Percentiles rank a stretch among this genome's conserved stretches.
These are phyloP conservation scores for Troglohyphantes excavatus DNA, from an alignment of 2,888 invertebrate species.

Conservation along the genomic window DNA sequence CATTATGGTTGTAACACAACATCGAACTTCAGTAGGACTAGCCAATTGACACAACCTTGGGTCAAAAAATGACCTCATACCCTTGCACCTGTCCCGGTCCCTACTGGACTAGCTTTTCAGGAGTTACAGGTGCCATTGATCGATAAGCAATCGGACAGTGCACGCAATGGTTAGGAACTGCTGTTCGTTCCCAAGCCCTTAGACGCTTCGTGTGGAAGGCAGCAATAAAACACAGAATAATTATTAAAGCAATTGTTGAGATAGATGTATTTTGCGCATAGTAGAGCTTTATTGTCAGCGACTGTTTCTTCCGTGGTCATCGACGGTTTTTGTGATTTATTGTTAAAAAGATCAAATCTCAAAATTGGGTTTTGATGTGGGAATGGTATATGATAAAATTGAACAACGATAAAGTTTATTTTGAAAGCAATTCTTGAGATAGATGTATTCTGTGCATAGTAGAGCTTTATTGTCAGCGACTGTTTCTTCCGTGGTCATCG, in stretches of 20 bases:
- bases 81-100: conserved; percentile 61
- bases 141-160: conserved; percentile 71
- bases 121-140: conserved; percentile 58
- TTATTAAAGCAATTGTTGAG: conserved; percentile 17
- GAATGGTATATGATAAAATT: no score
- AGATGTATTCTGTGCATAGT: no score
- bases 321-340: not conserved
- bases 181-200: conserved; percentile 64
- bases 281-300: not conserved
- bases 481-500: no score
- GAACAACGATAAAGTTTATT: no score
- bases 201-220: conserved; percentile 2
- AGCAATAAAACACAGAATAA: conserved; percentile 32
- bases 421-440: no score
- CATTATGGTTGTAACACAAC: conserved; percentile 37
- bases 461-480: no score
- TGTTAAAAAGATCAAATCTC: not conserved
- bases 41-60: conserved; percentile 31
- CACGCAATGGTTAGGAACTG: conserved; percentile 65
- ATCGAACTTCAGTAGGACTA: conserved; percentile 1
- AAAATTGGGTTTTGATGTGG: no score
- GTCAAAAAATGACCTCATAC: conserved; percentile 73
- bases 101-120: conserved; percentile 30
- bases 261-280: not conserved
- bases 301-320: not conserved